Conservation (phyloP, 1,140 invertebrate genomes). For the Saxidomus purpurata region DNA sequence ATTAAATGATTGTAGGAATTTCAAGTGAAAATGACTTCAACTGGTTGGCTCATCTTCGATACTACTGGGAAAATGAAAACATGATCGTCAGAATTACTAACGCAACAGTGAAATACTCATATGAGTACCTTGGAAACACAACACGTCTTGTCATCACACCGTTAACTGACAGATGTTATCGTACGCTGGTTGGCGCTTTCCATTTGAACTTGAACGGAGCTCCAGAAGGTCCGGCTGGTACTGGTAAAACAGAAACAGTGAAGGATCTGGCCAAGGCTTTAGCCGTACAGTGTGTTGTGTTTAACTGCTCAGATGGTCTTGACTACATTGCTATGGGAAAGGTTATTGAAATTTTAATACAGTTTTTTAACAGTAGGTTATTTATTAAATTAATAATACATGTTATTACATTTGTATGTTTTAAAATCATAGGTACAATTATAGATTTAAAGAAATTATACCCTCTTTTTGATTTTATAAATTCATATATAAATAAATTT, state of each 20-base stretch:
- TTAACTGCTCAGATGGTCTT: slow-evolving; percentile 87
- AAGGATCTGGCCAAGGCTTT: slow-evolving; percentile 87
- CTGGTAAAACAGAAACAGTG: slow-evolving; percentile 87
- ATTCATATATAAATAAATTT: too few species aligned
- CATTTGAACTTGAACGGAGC: slow-evolving; percentile 87
- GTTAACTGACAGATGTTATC: slow-evolving; percentile 86
- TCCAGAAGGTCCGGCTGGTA: slow-evolving; percentile 87
- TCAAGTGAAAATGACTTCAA: slow-evolving; percentile 86
- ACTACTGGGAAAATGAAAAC: slow-evolving; percentile 86
- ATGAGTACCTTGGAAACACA: slow-evolving; percentile 87
- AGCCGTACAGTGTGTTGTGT: slow-evolving; percentile 87
- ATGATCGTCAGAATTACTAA: slow-evolving; percentile 85
- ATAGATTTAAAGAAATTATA: too few species aligned
- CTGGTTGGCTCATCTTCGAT: slow-evolving; percentile 86
- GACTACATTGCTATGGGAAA: slow-evolving; percentile 87
- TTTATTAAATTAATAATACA: too few species aligned
- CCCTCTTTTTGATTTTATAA: too few species aligned
- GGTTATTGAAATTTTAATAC: slow-evolving; percentile 69
- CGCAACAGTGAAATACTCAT: slow-evolving; percentile 86
- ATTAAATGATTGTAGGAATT: slow-evolving; percentile 79
- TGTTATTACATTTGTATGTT: too few species aligned
- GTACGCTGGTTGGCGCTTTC: slow-evolving; percentile 84
- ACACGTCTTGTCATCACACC: slow-evolving; percentile 86
- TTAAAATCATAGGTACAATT: too few species aligned
- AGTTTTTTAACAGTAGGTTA: too few species aligned